phyloP scores from a whole-genome alignment of 2,888 invertebrate species.

The Sepiola atlantica region DNA sequence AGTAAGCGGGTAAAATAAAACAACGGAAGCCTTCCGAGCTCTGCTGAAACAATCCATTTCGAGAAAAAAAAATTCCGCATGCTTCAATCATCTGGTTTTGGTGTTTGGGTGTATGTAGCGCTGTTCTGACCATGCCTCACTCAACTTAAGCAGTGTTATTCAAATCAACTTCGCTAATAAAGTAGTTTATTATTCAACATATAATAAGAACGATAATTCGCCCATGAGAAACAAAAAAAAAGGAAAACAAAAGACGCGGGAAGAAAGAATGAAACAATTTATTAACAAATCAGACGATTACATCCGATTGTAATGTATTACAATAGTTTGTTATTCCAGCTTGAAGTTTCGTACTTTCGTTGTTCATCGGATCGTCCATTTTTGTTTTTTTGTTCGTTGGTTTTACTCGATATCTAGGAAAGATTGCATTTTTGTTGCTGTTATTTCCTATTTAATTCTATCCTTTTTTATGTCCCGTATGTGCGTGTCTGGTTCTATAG shows the following conservation, averaged over 20 bases:
- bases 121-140: not conserved
- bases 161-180: not conserved
- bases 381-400: not conserved
- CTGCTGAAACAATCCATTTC: no score
- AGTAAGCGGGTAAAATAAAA: no score
- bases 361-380: not conserved
- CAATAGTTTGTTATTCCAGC: not conserved
- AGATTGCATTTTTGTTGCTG: not conserved
- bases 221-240: not conserved
- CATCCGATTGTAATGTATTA: not conserved
- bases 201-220: not conserved
- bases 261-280: not conserved
- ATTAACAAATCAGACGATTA: not conserved
- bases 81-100: no score
- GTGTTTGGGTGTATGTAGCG: not conserved
- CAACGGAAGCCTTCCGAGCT: no score
- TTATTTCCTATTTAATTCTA: not conserved
- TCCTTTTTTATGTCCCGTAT: not conserved
- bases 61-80: no score
- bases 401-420: not conserved
- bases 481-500: not conserved
- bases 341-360: not conserved
- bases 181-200: constrained; percentile 6
- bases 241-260: not conserved
- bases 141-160: not conserved